Conservation (phyloP, 1,140 invertebrate genomes). For the Sarcophaga bullata region DNA sequence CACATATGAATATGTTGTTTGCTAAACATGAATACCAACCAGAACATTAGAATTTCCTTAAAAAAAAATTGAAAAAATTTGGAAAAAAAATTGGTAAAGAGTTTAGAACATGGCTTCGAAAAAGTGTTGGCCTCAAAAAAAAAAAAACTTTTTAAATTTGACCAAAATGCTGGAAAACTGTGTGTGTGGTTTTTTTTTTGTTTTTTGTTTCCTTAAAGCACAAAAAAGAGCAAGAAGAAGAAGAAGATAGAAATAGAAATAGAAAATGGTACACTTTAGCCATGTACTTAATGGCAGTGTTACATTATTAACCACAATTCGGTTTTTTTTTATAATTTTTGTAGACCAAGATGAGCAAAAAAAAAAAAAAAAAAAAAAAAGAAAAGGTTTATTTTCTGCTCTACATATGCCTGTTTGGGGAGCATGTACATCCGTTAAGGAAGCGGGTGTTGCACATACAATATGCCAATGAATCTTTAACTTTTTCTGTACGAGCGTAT, state of each 20-base stretch:
- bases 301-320: not conserved
- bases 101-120: too few relatives aligned
- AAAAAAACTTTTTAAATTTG: slow-evolving; percentile 5
- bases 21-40: not conserved
- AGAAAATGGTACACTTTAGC: too few relatives aligned
- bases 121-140: too few relatives aligned
- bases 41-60: not conserved
- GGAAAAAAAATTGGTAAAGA: not conserved
- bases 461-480: not conserved
- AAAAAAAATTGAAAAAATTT: not conserved
- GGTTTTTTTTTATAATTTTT: not conserved
- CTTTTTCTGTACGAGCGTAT: not conserved
- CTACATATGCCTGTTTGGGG: not conserved
- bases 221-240: too few relatives aligned
- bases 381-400: not conserved
- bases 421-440: not conserved
- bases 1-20: too few relatives aligned
- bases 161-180: not conserved
- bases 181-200: not conserved
- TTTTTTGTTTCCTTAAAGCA: not conserved
- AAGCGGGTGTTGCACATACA: not conserved
- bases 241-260: too few relatives aligned
- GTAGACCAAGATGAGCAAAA: not conserved
- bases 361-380: not conserved
- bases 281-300: not conserved